Percentiles rank a stretch among this genome's conserved stretches.
phyloP scores from a whole-genome alignment of 2,888 invertebrate species.

The Dysmachus trigonus region DNA sequence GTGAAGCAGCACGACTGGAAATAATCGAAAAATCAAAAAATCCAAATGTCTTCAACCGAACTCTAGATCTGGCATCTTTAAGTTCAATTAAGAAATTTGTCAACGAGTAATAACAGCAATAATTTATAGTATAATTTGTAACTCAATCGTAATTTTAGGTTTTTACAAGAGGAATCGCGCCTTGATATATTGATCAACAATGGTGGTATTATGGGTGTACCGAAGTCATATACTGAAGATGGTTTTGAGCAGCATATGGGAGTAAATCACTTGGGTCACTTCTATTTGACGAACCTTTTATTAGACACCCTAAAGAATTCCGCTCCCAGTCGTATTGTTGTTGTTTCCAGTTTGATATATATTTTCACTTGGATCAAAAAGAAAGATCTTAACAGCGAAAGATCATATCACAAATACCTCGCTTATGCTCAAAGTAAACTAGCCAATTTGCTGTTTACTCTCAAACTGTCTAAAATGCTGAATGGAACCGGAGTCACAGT shows the following conservation, averaged over 20 bases:
- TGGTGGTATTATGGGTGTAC: slow-evolving; percentile 58
- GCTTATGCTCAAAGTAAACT: slow-evolving; percentile 79
- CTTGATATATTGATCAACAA: slow-evolving; percentile 41
- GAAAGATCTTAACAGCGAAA: slow-evolving; percentile 74
- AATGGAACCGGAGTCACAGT: slow-evolving; percentile 69
- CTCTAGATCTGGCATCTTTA: slow-evolving; percentile 63
- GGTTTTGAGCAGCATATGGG: slow-evolving; percentile 67
- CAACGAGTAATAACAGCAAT: neutral
- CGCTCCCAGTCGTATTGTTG: no score
- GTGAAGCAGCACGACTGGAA: slow-evolving; percentile 66
- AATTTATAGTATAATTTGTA: neutral
- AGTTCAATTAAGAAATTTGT: slow-evolving; percentile 67
- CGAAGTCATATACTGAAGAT: slow-evolving; percentile 60
- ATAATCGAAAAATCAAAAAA: slow-evolving; percentile 76
- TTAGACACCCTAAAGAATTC: slow-evolving; percentile 65
- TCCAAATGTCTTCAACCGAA: slow-evolving; percentile 71
- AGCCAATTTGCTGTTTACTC: slow-evolving; percentile 76
- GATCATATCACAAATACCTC: slow-evolving; percentile 66
- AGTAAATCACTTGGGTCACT: slow-evolving; percentile 68
- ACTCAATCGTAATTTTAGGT: no score
- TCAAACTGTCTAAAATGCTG: slow-evolving; percentile 70
- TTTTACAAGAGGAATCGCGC: slow-evolving; percentile 26
- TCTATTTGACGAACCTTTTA: slow-evolving; percentile 67
- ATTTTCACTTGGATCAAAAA: slow-evolving; percentile 70
- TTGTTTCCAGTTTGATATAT: slow-evolving; percentile 75